phyloP scores from a whole-genome alignment of 2,797 vertebrate genomes.

The Anguilla pacifica region DNA sequence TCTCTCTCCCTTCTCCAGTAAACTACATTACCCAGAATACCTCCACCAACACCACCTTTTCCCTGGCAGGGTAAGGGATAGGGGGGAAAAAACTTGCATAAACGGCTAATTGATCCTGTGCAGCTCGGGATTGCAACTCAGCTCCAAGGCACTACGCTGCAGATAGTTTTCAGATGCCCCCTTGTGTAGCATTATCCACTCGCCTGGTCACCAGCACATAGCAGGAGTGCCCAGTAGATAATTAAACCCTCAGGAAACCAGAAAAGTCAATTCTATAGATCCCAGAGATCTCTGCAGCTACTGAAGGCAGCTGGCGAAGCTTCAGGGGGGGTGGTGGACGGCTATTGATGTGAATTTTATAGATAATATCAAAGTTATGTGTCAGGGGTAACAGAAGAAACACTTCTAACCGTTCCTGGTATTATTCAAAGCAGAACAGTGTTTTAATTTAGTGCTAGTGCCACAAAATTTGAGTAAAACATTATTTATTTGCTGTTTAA shows the following conservation, averaged over 20 bases:
- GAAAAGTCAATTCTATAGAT: background rate
- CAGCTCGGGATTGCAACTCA: background rate
- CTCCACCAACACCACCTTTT: background rate
- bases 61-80: background rate
- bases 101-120: background rate
- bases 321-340: background rate
- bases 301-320: background rate
- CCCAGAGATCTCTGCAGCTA: background rate
- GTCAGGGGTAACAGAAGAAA: background rate
- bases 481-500: too few species aligned
- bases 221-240: constrained; percentile 62
- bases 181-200: constrained; percentile 23
- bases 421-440: background rate
- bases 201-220: constrained; percentile 60
- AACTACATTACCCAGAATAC: background rate
- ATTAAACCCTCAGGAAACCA: constrained; percentile 69
- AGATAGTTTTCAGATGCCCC: background rate
- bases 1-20: constrained; percentile 6
- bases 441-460: background rate
- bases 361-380: background rate
- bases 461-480: too few species aligned
- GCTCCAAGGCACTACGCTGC: background rate
- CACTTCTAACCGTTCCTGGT: background rate
- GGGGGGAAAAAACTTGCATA: background rate
- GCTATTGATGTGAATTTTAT: background rate